These are phyloP conservation scores for Himalopsyche tibetana DNA, from an alignment of 2,888 invertebrate species.

Conservation along the genomic window DNA sequence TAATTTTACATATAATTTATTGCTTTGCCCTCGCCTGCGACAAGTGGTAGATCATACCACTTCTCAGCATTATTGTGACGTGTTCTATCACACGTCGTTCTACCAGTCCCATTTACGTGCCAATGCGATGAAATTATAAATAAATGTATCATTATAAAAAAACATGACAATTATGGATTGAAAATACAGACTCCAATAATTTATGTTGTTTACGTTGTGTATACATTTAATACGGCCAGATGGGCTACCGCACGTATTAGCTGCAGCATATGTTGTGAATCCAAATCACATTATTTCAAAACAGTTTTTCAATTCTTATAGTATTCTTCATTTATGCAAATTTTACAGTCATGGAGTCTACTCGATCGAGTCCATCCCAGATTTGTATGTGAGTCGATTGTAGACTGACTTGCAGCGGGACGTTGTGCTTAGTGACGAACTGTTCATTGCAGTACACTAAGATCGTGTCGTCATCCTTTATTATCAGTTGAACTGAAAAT, in stretches of 20 bases:
- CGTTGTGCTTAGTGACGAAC: constrained; percentile 49
- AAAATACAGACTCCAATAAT: not conserved
- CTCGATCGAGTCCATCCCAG: constrained; percentile 61
- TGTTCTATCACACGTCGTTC: too few relatives aligned
- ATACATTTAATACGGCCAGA: not conserved
- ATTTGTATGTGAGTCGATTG: constrained; percentile 62
- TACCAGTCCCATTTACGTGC: too few relatives aligned
- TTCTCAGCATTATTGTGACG: too few relatives aligned
- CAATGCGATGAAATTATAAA: too few relatives aligned
- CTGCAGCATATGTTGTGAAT: not conserved
- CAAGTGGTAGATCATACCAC: too few relatives aligned
- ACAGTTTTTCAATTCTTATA: not conserved
- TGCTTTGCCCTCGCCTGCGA: too few relatives aligned
- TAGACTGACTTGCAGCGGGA: constrained; percentile 51
- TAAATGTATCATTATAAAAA: too few relatives aligned
- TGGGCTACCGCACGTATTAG: not conserved
- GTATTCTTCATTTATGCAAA: constrained; percentile 50
- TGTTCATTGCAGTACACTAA: constrained; percentile 55
- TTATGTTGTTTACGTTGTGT: not conserved
- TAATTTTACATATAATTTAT: too few relatives aligned
- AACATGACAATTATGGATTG: too few relatives aligned
- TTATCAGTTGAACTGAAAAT: constrained; percentile 57
- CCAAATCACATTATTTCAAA: not conserved
- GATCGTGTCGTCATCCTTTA: constrained; percentile 52
- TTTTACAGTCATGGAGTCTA: constrained; percentile 60